These are phyloP conservation scores for Charadrius vociferus DNA, from an alignment of 2,113 vertebrate species.

Conservation along the genomic window DNA sequence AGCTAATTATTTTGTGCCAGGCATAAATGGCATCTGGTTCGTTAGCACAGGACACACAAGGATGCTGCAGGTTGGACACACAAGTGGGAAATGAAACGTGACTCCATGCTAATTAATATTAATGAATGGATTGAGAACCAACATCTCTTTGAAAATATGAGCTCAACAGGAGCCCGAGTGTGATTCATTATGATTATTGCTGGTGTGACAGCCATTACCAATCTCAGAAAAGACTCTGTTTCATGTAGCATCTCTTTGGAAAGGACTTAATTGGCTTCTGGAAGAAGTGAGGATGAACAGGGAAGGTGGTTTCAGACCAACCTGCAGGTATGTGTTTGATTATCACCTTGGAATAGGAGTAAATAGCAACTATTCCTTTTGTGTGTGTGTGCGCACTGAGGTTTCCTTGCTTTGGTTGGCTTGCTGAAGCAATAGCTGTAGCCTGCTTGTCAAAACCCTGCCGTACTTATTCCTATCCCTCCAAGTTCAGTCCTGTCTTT, in stretches of 20 bases:
- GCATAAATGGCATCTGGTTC: conserved; percentile 42
- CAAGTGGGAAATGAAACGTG: conserved; percentile 45
- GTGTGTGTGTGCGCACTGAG: background rate
- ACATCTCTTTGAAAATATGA: conserved; percentile 45
- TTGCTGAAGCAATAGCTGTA: background rate
- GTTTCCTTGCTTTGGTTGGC: background rate
- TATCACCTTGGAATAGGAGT: background rate
- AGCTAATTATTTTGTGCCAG: conserved; percentile 67
- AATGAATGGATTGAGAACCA: conserved; percentile 36
- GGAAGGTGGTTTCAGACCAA: background rate
- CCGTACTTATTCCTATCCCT: fast-evolving
- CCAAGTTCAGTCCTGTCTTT: background rate
- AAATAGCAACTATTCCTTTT: background rate
- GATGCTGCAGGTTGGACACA: conserved; percentile 39
- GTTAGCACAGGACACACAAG: conserved; percentile 33
- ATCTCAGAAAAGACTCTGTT: conserved; percentile 25
- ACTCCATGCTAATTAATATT: conserved; percentile 63
- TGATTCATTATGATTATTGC: conserved; percentile 63
- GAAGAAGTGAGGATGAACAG: background rate
- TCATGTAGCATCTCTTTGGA: background rate
- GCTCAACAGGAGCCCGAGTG: conserved; percentile 34
- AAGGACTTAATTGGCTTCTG: conserved; percentile 54
- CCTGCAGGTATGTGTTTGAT: background rate
- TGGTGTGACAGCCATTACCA: conserved; percentile 46
- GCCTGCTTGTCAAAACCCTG: background rate